A percentile compares a stretch with the other conserved stretches of the same genome.
Conservation (phyloP, 2,797 vertebrate species). For the Valencia hispanica region DNA sequence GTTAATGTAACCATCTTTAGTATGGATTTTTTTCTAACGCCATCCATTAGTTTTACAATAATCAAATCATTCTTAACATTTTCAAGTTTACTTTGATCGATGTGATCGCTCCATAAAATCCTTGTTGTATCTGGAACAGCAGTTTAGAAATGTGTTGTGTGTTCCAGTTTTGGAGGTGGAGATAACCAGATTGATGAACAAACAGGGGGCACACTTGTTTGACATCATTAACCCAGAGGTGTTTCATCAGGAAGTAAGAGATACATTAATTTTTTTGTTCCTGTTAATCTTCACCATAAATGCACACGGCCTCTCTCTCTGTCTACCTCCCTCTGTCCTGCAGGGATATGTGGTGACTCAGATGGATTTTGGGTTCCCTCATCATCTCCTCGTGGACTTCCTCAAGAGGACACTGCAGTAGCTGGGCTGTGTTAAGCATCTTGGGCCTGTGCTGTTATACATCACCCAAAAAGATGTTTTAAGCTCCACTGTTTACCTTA, state of each 20-base stretch:
- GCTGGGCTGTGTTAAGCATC: not conserved
- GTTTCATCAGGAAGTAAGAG: constrained; percentile 79
- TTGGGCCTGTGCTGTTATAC: no score
- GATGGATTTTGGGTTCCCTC: constrained; percentile 90
- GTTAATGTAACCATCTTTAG: not conserved
- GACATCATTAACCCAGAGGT: constrained; percentile 85
- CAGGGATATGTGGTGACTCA: constrained; percentile 85
- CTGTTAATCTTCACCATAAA: not conserved
- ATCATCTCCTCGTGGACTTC: constrained; percentile 87
- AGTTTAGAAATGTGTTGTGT: constrained; percentile 7
- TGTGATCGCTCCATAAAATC: not conserved
- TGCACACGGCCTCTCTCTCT: no score
- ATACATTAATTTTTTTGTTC: not conserved
- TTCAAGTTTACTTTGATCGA: not conserved
- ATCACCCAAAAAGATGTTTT: not conserved
- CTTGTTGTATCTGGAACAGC: not conserved
- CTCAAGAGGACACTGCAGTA: constrained; percentile 78
- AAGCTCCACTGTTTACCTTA: not conserved
- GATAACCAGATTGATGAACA: constrained; percentile 84
- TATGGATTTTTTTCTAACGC: not conserved
- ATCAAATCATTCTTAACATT: not conserved
- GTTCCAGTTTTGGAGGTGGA: constrained; percentile 77
- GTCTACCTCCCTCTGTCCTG: constrained; percentile 6
- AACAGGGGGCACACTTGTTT: constrained; percentile 82
- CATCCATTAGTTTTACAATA: not conserved